These are phyloP conservation scores for Drosophila nikananu DNA, from an alignment of 1,140 invertebrate genomes.

Conservation along the genomic window DNA sequence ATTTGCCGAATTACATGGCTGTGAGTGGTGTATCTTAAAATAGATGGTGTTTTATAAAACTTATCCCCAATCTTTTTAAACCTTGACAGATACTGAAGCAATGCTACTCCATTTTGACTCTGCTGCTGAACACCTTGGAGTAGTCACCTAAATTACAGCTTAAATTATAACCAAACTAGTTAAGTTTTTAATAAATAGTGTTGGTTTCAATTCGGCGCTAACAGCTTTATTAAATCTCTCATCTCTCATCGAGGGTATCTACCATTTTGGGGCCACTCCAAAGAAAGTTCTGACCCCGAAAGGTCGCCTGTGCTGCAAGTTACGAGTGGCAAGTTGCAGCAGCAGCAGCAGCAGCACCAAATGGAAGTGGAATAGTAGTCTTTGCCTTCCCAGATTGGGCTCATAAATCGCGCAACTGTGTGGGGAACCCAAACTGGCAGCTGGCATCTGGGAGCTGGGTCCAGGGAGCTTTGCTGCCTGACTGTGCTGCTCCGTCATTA, in stretches of 20 bases:
- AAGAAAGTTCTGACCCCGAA: conserved; percentile 72
- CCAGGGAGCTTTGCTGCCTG: conserved; percentile 21
- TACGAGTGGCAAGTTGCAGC: conserved; percentile 9
- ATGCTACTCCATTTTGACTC: conserved; percentile 59
- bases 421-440: conserved; percentile 31
- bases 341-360: not conserved
- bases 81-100: conserved; percentile 54
- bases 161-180: not conserved
- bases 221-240: conserved; percentile 12
- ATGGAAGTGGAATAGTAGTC: conserved; percentile 30
- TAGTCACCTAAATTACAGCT: not conserved
- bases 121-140: conserved; percentile 54
- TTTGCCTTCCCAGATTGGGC: conserved; percentile 28
- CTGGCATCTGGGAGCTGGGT: conserved; percentile 5
- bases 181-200: not conserved
- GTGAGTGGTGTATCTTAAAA: conserved; percentile 22
- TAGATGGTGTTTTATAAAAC: too few relatives aligned
- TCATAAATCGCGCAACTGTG: conserved; percentile 79
- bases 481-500: conserved; percentile 69
- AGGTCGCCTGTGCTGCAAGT: conserved; percentile 47
- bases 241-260: conserved; percentile 4
- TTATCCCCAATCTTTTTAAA: not conserved
- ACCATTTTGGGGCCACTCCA: conserved; percentile 17
- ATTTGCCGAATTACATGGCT: conserved; percentile 47
- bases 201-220: not conserved